Evolutionary conservation across 2,888 invertebrate species (phyloP), one percentile per base, ranked within the genome.

Genomic region (Automeris io): DNA sequence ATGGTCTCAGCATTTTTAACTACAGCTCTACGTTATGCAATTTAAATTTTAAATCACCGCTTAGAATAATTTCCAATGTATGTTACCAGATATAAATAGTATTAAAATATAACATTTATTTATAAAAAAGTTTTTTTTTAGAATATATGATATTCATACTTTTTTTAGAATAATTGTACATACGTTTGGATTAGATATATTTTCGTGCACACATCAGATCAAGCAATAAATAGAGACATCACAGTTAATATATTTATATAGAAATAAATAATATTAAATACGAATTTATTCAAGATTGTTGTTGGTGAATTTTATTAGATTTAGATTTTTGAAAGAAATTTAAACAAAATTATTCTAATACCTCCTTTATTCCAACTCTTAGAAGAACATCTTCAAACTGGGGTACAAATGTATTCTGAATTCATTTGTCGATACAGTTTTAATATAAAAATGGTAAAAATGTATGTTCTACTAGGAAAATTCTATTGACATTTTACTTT

Each of bases 251-350:
- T 53, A 57, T 58, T 51, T 61, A 58, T 50, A 51, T 42, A 43
- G 46, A 57, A 26, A n/a, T 39, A 22, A 42, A 46, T 37, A 36
- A 40, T 45, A 46, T 40, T 48, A 57, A 56, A 62, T 70, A 79
- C 82, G 82, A 83, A 82, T 82, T 82, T 82, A 83, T 71, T 79
- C 76, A 70, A 60, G 66, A 70, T 78, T 79, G 80, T 82, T 83
- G 78, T 75, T 62, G 65, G 71, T 68, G 64, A 71, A 68, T 68
- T 69, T 61, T 68, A 70, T 62, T 74, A 76, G 73, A 59, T 54
- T 68, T 70, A 69, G 70, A 57, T 60, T 58, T 72, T 76, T 66
- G 61, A 66, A 53, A 57, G 66, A 56, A 52, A 52, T 63, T 70
- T 65, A 54, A 55, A 57, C 55, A 53, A 60, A 57, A 62, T 60